Percentiles rank a stretch among this genome's conserved stretches.
phyloP scores from a whole-genome alignment of 2,888 invertebrate genomes.

The Heliconius cydno region DNA sequence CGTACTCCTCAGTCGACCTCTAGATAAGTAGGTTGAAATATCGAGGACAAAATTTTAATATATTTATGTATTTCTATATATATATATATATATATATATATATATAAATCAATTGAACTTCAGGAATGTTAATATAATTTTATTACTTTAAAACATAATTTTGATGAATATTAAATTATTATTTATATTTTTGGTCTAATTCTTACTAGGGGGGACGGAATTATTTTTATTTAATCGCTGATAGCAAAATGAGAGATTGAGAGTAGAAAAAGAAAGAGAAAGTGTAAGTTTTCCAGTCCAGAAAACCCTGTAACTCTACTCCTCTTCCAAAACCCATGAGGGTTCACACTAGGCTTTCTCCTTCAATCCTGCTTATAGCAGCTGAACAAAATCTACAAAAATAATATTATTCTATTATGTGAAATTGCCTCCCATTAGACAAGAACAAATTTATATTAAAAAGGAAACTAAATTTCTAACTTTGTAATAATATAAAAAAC shows the following conservation, averaged over 20 bases:
- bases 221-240: too few species aligned
- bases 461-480: constrained; percentile 4
- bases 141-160: background rate
- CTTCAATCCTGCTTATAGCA: background rate
- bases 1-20: background rate
- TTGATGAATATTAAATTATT: background rate
- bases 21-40: constrained; percentile 10
- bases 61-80: too few species aligned
- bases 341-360: background rate
- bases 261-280: too few species aligned
- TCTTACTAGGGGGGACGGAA: too few species aligned
- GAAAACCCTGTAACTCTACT: too few species aligned
- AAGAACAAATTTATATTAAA: background rate
- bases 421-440: background rate
- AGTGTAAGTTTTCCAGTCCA: too few species aligned
- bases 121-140: background rate
- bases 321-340: background rate
- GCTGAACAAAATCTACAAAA: background rate
- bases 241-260: too few species aligned
- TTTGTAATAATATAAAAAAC: constrained; percentile 16
- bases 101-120: constrained; percentile 1
- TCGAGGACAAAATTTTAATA: constrained; percentile 2
- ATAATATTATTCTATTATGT: background rate
- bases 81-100: too few species aligned
- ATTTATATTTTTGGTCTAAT: too few species aligned